phyloP scores from a whole-genome alignment of 1,140 invertebrate genomes.

The Drosophila arizonae region DNA sequence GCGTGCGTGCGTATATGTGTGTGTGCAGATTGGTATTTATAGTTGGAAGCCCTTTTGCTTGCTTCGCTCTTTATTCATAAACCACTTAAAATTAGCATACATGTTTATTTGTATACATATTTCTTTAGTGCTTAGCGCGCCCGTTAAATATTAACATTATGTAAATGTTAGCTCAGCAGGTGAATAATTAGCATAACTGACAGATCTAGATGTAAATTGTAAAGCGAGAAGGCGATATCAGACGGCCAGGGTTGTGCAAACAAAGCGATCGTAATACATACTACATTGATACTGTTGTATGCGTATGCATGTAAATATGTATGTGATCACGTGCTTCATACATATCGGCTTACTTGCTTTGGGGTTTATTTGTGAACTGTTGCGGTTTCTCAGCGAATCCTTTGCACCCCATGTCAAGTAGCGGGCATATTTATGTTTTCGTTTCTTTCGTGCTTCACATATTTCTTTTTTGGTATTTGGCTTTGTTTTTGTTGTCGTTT shows the following conservation, averaged over 20 bases:
- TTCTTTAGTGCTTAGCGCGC: conserved; percentile 23
- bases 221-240: conserved; percentile 50
- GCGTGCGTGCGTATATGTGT: conserved; percentile 29
- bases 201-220: conserved; percentile 43
- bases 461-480: conserved; percentile 6
- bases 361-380: conserved; percentile 8
- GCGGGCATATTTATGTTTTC: conserved; percentile 33
- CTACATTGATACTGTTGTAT: neutral
- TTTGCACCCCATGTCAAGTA: conserved; percentile 17
- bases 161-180: conserved; percentile 59
- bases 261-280: conserved; percentile 16
- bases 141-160: conserved; percentile 63
- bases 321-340: neutral
- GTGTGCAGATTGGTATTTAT: conserved; percentile 56
- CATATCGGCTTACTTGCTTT: conserved; percentile 5
- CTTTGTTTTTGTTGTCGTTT: conserved; percentile 7
- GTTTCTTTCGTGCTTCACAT: conserved; percentile 16
- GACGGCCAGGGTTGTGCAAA: conserved; percentile 31
- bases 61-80: conserved; percentile 46
- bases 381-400: conserved; percentile 21
- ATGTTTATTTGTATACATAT: conserved; percentile 9
- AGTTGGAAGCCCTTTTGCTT: conserved; percentile 49
- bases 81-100: conserved; percentile 4
- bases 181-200: conserved; percentile 61
- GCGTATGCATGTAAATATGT: conserved; percentile 2